Evolutionary conservation across 2,888 invertebrate genomes (phyloP).

Genomic region (Morpho deidamia): DNA sequence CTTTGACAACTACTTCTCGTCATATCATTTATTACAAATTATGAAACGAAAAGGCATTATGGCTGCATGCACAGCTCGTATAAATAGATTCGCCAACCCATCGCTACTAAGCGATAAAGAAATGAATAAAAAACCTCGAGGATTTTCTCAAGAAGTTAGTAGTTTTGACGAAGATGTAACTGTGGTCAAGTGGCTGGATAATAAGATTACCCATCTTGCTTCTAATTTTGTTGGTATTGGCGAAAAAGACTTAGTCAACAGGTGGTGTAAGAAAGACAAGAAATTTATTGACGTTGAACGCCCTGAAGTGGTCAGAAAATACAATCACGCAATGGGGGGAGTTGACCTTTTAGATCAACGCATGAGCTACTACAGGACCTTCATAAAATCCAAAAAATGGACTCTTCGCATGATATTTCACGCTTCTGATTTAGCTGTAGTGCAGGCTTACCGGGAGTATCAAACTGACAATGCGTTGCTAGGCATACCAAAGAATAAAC

Average conservation of each 20-base stretch:
- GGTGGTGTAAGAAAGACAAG: not conserved
- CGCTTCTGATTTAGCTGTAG: constrained; percentile 28
- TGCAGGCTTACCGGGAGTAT: constrained; percentile 28
- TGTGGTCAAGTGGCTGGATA: constrained; percentile 31
- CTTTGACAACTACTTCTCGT: constrained; percentile 32
- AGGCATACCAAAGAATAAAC: constrained; percentile 26
- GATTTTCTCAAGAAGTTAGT: constrained; percentile 17
- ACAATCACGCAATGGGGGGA: constrained; percentile 39
- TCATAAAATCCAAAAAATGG: constrained; percentile 38
- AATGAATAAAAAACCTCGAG: constrained; percentile 24
- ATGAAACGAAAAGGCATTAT: constrained; percentile 28
- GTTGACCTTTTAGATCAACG: constrained; percentile 34
- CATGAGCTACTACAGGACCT: constrained; percentile 37
- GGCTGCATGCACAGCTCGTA: constrained; percentile 28
- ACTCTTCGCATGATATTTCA: constrained; percentile 34
- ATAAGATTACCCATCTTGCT: constrained; percentile 27
- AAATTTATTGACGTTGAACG: not conserved
- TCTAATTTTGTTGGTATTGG: constrained; percentile 31
- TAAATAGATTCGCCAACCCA: constrained; percentile 28
- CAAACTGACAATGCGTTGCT: constrained; percentile 25
- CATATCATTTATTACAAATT: constrained; percentile 28
- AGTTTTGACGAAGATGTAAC: constrained; percentile 28
- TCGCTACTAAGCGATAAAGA: constrained; percentile 27
- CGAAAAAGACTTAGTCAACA: constrained; percentile 25
- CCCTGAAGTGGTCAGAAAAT: constrained; percentile 28